Percentiles rank a stretch among this genome's conserved stretches.
These are phyloP conservation scores for Cydia splendana DNA, from an alignment of 1,140 invertebrate species.

Conservation along the genomic window DNA sequence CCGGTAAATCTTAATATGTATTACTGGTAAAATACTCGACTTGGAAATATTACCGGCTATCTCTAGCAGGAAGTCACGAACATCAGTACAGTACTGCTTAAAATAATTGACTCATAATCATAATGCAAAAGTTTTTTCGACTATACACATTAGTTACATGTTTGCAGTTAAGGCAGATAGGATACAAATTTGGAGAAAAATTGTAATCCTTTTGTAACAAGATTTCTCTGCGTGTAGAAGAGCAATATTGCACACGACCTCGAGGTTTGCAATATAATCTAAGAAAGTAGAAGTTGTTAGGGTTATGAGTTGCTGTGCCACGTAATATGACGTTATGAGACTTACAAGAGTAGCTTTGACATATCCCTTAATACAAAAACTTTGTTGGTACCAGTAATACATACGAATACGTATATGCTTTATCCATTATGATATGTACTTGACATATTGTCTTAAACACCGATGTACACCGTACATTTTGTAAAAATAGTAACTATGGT, in stretches of 20 bases:
- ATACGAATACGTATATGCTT: background rate
- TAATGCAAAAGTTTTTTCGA: too few species aligned
- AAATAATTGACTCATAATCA: too few species aligned
- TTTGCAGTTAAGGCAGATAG: constrained; percentile 36
- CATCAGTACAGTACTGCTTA: too few species aligned
- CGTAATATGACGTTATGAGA: constrained; percentile 44
- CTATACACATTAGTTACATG: background rate
- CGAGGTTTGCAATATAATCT: constrained; percentile 50
- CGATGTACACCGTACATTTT: too few species aligned
- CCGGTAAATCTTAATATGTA: too few species aligned
- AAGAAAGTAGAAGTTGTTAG: constrained; percentile 50
- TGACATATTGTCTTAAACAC: too few species aligned
- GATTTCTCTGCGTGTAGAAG: constrained; percentile 33
- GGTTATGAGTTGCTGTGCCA: constrained; percentile 50
- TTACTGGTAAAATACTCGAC: too few species aligned
- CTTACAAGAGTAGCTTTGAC: constrained; percentile 42
- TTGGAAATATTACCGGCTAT: too few species aligned
- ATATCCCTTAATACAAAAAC: constrained; percentile 40
- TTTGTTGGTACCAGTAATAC: constrained; percentile 29
- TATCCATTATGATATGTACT: too few species aligned
- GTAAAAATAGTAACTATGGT: too few species aligned
- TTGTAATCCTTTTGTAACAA: constrained; percentile 36
- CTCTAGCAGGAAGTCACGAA: too few species aligned
- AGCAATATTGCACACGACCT: constrained; percentile 42
- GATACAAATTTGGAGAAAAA: constrained; percentile 34